Evolutionary conservation across 2,888 invertebrate species (phyloP), one percentile per base, ranked within the genome.

Genomic region (Hedya salicella): DNA sequence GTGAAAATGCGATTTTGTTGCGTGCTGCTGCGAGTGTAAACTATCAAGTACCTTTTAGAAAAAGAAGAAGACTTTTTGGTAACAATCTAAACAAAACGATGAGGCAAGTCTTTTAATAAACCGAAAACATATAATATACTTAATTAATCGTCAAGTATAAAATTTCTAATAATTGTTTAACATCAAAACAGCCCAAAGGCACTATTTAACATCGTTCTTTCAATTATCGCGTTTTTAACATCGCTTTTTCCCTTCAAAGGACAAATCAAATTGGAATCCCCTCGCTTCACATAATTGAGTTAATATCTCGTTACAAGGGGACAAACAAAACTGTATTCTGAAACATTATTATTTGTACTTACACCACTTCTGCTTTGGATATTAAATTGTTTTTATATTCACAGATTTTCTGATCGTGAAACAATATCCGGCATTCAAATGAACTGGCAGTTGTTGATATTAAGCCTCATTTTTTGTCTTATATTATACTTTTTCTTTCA

Each of bases 1-100:
- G 64, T 63, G 64, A 64, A 70, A 70, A 70, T 67, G 48, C 62
- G 70, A 60, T 68, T 70, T 68, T 67, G 67, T 68, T 46, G 66
- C 56, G 46, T 57, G 44, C 57, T 57, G 44, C 57, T 57, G 44
- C 32, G 57, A 57, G 59, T 65, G 52, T 42, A 44, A 65, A 59
- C 52, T 60, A 57, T 48, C 4, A 36, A 59, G n/a, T 9, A 49
- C 8, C 36, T 9, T 49, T 57, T 32, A 44, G 30, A 25, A 16
- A n/a, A 13, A 44, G 44, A 9, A 32, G 11, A 4, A 8, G 9
- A 25, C 14, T 11, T 3, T 14, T 4, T 5, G 2, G 21, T 21
- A 9, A 8, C 36, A 36, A 36, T 36, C 36, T 36, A 36, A 36
- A 36, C 8, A 36, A 36, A 36, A 36, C 36, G 9, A 25, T 25